Conservation (phyloP, 1,140 invertebrate species). For the Paraescarpia echinospica region DNA sequence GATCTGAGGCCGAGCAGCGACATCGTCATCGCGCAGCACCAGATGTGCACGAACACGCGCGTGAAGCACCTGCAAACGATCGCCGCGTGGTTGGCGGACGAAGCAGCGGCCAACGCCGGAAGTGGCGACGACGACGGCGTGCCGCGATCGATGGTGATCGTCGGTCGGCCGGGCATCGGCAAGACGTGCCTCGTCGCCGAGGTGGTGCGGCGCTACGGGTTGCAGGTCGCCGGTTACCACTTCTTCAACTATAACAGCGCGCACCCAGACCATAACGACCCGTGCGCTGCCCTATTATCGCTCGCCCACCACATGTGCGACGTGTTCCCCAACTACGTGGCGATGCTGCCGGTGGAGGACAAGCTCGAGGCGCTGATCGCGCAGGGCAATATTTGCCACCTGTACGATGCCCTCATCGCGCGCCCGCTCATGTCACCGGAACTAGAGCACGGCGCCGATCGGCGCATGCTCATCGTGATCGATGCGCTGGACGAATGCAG, state of each 20-base stretch:
- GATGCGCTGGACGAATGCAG: slow-evolving; percentile 24
- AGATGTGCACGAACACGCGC: neutral
- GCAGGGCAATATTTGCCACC: slow-evolving; percentile 2
- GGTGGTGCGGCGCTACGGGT: neutral
- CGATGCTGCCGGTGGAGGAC: neutral
- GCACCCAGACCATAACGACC: slow-evolving; percentile 20
- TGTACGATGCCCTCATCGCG: slow-evolving; percentile 21
- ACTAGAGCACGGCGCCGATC: neutral
- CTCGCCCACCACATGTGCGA: slow-evolving; percentile 17
- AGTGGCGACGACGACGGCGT: neutral
- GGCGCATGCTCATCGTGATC: slow-evolving; percentile 18
- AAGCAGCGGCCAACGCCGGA: neutral
- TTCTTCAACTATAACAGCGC: slow-evolving; percentile 24
- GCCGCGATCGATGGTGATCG: slow-evolving; percentile 2
- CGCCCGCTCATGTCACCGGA: slow-evolving; percentile 8
- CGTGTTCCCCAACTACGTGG: slow-evolving; percentile 17
- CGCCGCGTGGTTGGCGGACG: neutral
- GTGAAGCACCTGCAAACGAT: neutral
- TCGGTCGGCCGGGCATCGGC: slow-evolving; percentile 22
- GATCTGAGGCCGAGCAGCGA: neutral
- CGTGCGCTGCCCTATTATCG: neutral
- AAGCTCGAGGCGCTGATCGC: slow-evolving; percentile 18
- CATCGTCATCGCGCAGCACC: neutral
- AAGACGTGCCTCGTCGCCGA: slow-evolving; percentile 24
- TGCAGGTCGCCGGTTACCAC: slow-evolving; percentile 19